Conservation (phyloP, 2,797 vertebrate species). For the Onychomys torridus region DNA sequence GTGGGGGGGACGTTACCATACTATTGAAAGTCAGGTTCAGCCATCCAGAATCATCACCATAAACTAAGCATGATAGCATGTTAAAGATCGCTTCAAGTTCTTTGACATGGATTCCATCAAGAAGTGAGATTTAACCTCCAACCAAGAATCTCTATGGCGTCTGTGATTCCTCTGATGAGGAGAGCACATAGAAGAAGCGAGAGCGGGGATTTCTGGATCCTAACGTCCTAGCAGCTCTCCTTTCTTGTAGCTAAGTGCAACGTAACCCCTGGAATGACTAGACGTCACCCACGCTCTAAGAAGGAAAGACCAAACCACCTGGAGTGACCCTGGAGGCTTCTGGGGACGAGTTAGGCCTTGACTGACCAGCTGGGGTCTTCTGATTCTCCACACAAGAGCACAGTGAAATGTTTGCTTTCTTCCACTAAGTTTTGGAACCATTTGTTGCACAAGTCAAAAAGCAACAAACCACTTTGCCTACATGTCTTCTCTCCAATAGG, state of each 20-base stretch:
- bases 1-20: background rate
- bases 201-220: background rate
- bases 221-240: background rate
- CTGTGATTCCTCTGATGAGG: background rate
- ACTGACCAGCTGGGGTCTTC: background rate
- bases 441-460: background rate
- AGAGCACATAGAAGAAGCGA: background rate
- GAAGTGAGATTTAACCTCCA: background rate
- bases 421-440: background rate
- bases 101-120: background rate
- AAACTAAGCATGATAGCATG: background rate
- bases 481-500: background rate
- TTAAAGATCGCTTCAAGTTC: conserved; percentile 14
- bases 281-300: background rate
- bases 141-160: background rate
- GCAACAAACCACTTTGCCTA: background rate
- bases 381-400: background rate
- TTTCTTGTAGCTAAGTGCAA: background rate
- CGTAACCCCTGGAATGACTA: background rate
- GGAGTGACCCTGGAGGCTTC: background rate
- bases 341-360: background rate
- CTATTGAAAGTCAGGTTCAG: background rate
- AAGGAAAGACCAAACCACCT: background rate
- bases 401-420: background rate
- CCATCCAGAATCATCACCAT: background rate